These are phyloP conservation scores for Echinops telfairi DNA, from an alignment of 2,113 vertebrate genomes.

Conservation along the genomic window DNA sequence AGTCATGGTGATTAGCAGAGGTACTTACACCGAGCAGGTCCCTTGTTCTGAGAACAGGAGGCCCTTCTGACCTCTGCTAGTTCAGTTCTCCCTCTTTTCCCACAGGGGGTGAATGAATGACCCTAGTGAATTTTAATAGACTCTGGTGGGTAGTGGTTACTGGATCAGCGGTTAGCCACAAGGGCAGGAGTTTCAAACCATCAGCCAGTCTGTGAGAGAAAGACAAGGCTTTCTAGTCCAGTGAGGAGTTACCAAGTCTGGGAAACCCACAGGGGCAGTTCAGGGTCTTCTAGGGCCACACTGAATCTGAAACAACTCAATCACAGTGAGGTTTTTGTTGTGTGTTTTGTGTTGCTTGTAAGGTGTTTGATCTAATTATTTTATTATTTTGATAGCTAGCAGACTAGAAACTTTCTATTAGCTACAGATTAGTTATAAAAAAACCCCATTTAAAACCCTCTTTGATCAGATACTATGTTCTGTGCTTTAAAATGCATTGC, in stretches of 20 bases:
- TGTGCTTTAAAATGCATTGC: not conserved
- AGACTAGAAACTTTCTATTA: not conserved
- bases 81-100: constrained; percentile 5
- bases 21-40: not conserved
- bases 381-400: not conserved
- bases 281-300: too few relatives aligned
- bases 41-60: not conserved
- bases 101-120: not conserved
- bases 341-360: too few relatives aligned
- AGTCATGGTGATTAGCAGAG: not conserved
- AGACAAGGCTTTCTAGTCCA: too few relatives aligned
- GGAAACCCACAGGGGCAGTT: too few relatives aligned
- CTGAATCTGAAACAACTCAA: too few relatives aligned
- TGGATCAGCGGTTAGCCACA: too few relatives aligned
- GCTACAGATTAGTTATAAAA: not conserved
- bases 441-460: not conserved
- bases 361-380: not conserved
- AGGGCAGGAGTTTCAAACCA: too few relatives aligned
- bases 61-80: not conserved
- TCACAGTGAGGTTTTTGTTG: too few relatives aligned
- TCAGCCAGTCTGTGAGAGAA: too few relatives aligned
- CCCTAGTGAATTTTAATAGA: not conserved
- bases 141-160: too few relatives aligned
- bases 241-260: too few relatives aligned
- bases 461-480: not conserved